Percentiles rank a stretch among this genome's conserved stretches.
Conservation (phyloP, 1,140 invertebrate species). For the Portunus trituberculatus region DNA sequence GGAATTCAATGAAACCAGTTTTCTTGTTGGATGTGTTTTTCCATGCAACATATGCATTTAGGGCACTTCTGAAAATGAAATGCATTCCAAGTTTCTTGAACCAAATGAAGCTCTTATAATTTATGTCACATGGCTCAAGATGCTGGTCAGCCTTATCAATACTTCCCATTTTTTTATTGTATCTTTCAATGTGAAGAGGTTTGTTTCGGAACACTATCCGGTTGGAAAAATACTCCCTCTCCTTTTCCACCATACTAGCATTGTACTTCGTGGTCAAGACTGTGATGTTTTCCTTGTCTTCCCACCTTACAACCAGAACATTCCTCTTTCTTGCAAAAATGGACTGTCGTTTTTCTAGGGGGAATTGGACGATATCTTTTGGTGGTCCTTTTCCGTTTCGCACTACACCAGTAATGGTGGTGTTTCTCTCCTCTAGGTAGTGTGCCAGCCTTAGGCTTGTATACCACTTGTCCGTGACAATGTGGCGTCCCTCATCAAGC, state of each 20-base stretch:
- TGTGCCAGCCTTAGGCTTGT: background rate
- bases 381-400: background rate
- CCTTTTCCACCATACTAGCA: background rate
- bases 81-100: no score
- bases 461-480: background rate
- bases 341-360: background rate
- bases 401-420: background rate
- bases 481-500: background rate
- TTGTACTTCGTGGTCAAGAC: background rate
- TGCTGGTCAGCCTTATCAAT: no score
- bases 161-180: no score
- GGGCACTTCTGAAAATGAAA: no score
- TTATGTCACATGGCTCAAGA: no score
- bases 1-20: no score
- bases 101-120: no score
- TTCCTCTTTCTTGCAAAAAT: background rate
- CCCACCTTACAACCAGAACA: background rate
- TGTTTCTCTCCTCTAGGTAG: background rate
- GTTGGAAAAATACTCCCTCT: no score
- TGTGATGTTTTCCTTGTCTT: background rate
- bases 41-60: no score
- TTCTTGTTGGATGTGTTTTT: no score
- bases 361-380: background rate
- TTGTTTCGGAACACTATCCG: no score
- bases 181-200: no score